Conservation (phyloP, 2,113 vertebrate species). For the Mola mola region DNA sequence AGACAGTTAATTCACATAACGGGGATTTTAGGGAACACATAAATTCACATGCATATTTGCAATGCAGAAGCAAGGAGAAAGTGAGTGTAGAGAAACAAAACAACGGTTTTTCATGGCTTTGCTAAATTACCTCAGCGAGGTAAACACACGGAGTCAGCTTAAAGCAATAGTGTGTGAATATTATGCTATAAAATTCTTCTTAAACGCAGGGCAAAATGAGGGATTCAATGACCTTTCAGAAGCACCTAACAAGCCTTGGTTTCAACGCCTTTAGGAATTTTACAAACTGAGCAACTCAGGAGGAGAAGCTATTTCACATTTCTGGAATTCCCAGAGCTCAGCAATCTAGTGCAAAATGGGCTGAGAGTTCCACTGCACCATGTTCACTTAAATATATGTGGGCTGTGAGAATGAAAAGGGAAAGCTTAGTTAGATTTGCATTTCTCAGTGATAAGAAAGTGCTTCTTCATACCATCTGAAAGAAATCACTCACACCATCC, state of each 20-base stretch:
- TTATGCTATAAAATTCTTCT: conserved; percentile 50
- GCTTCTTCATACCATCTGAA: conserved; percentile 43
- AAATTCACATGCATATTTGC: not conserved
- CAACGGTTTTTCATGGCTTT: conserved; percentile 42
- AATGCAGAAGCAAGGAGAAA: not conserved
- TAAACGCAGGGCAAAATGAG: conserved; percentile 62
- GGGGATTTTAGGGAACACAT: no score
- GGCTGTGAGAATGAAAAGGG: conserved; percentile 18
- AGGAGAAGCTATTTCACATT: conserved; percentile 19
- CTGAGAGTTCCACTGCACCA: conserved; percentile 13
- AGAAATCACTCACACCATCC: conserved; percentile 17
- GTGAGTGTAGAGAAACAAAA: not conserved
- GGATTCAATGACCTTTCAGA: conserved; percentile 54
- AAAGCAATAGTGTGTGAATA: conserved; percentile 65
- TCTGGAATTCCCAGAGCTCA: conserved; percentile 43
- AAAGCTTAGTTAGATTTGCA: conserved; percentile 15
- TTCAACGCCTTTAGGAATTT: conserved; percentile 51
- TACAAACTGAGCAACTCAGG: conserved; percentile 21
- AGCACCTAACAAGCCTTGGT: conserved; percentile 34
- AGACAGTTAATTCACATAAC: not conserved
- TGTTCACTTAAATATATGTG: conserved; percentile 7
- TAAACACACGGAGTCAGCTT: conserved; percentile 54
- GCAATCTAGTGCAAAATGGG: conserved; percentile 15
- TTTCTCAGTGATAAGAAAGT: conserved; percentile 28
- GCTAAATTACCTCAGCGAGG: conserved; percentile 55